phyloP scores from a whole-genome alignment of 2,797 vertebrate species.

The Parauchenoglanis punctatus region DNA sequence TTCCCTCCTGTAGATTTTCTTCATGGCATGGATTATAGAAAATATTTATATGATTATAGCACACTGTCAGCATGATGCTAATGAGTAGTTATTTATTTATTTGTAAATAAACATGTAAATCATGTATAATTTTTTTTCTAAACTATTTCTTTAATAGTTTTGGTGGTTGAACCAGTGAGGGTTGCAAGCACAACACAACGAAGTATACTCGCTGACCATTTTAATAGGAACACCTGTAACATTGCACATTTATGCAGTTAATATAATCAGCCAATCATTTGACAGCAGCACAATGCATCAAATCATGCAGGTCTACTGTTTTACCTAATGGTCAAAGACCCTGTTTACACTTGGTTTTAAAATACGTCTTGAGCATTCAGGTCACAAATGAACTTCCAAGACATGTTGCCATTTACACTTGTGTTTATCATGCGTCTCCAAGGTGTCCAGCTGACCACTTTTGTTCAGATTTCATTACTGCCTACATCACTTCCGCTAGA shows the following conservation, averaged over 20 bases:
- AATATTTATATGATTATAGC: not conserved
- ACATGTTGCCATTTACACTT: too few species aligned
- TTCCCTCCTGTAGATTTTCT: not conserved
- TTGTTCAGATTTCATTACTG: too few species aligned
- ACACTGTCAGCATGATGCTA: not conserved
- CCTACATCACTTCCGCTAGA: too few species aligned
- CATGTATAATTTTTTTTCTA: not conserved
- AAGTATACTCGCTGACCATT: not conserved
- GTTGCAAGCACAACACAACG: not conserved
- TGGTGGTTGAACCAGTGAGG: not conserved
- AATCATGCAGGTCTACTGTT: not conserved
- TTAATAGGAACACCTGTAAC: not conserved
- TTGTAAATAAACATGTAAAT: not conserved
- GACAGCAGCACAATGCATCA: not conserved
- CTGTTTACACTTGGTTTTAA: too few species aligned
- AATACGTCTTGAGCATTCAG: too few species aligned
- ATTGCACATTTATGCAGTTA: not conserved
- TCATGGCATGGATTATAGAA: not conserved
- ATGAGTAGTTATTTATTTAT: not conserved
- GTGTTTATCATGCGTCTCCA: too few species aligned
- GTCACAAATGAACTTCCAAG: too few species aligned
- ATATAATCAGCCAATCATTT: not conserved
- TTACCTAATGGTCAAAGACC: not conserved
- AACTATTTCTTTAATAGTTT: not conserved
- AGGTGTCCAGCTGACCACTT: too few species aligned